Base-by-base conservation (phyloP, 2,888 invertebrate species). In the Adineta ricciae region DNA sequence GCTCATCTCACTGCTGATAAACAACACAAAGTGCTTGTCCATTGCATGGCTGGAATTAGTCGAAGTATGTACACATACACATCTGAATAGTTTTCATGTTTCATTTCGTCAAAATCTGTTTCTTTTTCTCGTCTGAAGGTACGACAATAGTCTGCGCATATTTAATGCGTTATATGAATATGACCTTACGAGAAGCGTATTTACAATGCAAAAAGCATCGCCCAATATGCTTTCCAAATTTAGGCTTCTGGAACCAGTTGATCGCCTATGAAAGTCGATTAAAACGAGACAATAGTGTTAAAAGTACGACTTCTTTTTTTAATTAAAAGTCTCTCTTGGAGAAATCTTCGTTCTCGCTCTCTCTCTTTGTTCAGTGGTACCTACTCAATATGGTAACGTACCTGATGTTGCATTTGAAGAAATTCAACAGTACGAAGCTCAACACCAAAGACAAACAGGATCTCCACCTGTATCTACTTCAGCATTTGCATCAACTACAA, bases 401-500 rank as follows among this genome's bases (percentile, higher is more conserved):
- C 78, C 78, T 19, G 78, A 78, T 78, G 78, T 78, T n/a, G 41
- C 78, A n/a, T 78, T 41, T 41, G 41, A 78, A 41, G 78, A 78
- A 41, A 78, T 78, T 8, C 38, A 78, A 78, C 41, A 78, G n/a
- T 41, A 36, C 1, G 14, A 14, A 11, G 9, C 8, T 78, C 78
- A 78, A 78, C 78, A 78, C 24, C 41, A n/a, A 64, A 14, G 46
- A 46, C 46, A 46, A 46, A 46, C 46, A 46, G 46, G 46, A 46
- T 8, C 46, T 11, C n/a, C 11, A 41, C 41, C 21, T 32, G 5
- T n/a, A 78, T 14, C 78, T 41, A 41, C 14, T 24, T 9, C 78
- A 78, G 3, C 64, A 32, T 36, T 19, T 11, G 16, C 14, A 16
- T 16, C 64, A 9, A 36, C 19, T 32, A 36, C 4, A 27, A 64